Conservation (phyloP, 1,140 invertebrate species). For the Tetragnatha versicolor region DNA sequence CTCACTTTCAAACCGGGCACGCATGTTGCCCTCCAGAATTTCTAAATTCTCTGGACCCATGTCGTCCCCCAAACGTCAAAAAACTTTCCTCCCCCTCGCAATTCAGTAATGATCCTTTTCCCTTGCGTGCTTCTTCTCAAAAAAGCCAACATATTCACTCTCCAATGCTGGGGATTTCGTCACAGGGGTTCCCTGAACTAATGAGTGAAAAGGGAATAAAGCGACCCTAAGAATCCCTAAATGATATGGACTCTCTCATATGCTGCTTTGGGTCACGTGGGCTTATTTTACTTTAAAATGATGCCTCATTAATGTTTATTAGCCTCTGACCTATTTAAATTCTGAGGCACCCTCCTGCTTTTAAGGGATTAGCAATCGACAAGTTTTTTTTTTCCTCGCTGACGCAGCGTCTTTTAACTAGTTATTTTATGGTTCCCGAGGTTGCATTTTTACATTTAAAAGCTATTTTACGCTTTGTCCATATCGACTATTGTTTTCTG, state of each 20-base stretch:
- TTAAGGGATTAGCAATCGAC: background rate
- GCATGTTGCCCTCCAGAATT: no score
- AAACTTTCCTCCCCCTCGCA: background rate
- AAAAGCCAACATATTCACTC: background rate
- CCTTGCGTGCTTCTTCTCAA: background rate
- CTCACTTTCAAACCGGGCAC: no score
- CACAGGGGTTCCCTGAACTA: background rate
- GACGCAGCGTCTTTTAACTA: background rate
- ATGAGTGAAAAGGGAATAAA: background rate
- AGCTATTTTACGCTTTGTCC: no score
- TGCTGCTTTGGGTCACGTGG: background rate
- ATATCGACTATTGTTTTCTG: no score
- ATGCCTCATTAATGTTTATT: slow-evolving; percentile 6
- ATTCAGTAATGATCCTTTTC: background rate
- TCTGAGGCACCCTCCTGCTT: background rate
- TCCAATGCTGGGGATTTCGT: background rate
- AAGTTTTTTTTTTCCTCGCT: background rate
- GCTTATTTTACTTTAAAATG: slow-evolving; percentile 13
- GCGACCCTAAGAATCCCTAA: background rate
- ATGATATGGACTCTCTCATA: background rate
- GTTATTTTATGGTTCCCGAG: no score
- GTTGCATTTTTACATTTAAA: no score
- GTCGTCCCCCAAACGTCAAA: no score
- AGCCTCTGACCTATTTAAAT: background rate
- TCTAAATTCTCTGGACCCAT: no score